Evolutionary conservation across 1,140 invertebrate species (phyloP), one percentile per base, ranked within the genome.

Genomic region (Papilio glaucus): DNA sequence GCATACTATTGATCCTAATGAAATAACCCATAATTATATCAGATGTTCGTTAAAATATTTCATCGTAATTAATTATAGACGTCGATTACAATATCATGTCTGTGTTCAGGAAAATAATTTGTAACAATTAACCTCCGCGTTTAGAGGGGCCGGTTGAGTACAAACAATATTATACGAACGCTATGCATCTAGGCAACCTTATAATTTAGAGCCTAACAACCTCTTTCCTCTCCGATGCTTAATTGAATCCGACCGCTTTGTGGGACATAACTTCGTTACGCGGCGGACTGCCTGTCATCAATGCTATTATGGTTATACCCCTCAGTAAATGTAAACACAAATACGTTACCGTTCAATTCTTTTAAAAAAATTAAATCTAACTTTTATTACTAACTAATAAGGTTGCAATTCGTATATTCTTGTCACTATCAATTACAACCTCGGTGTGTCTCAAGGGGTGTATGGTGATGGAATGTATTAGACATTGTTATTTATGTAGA

Each of bases 151-250:
- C 69, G 72, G 65, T 73, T 77, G 72, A 86, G 79, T 82, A 87
- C 83, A 87, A 87, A 89, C 85, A 86, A 85, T 79, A 75, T 81
- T 71, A 78, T 74, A 77, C 75, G 82, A 83, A 84, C 76, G 78
- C 80, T 80, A 81, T 80, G 73, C 70, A 33, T 37, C 65, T 77
- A 73, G 72, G 68, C 57, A 37, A 73, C 57, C 70, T 72, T 83
- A 71, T 84, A 86, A 89, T 89, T 87, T 89, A 85, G 33, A 81
- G 75, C 78, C 83, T 89, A 89, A 87, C 84, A 72, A 87, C 80
- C 78, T 81, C 80, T 76, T 83, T 82, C 78, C 82, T 83, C 83
- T 53, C 73, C 42, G 79, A 82, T 76, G 38, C 78, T 84, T 85
- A 89, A 89, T 89, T 89, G 85, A 89, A 89, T 86, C 81, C 73